These are phyloP conservation scores for Arctia plantaginis DNA, from an alignment of 2,888 invertebrate genomes.

Conservation along the genomic window DNA sequence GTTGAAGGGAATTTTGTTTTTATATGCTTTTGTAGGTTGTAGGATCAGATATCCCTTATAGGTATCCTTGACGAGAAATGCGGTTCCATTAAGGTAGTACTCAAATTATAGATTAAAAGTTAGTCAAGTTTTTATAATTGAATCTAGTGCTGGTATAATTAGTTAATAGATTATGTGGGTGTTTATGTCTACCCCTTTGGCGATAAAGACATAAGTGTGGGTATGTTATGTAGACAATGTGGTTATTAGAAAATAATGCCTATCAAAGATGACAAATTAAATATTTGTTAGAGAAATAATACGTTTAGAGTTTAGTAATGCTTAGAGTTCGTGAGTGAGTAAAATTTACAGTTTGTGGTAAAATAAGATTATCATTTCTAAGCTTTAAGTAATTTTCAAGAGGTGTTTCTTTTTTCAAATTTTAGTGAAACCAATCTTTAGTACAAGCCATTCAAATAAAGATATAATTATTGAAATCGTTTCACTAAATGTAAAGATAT, in stretches of 20 bases:
- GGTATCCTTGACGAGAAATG: neutral
- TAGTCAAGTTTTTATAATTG: neutral
- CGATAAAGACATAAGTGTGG: neutral
- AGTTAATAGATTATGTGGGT: neutral
- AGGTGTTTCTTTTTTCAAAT: no score
- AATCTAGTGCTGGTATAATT: neutral
- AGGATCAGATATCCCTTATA: neutral
- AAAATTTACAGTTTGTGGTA: no score
- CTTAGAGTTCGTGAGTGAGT: no score
- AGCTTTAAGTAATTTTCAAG: no score
- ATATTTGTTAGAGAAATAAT: neutral
- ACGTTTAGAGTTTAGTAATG: no score
- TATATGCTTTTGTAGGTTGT: slow-evolving; percentile 5
- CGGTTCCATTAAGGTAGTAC: neutral
- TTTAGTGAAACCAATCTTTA: no score
- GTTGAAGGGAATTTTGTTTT: slow-evolving; percentile 30
- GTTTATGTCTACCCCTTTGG: neutral
- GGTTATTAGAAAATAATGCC: neutral
- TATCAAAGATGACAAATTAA: neutral
- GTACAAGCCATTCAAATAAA: no score
- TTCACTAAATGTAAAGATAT: no score
- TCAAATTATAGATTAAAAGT: neutral
- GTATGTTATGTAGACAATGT: neutral
- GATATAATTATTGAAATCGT: no score
- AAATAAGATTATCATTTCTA: no score